phyloP scores from a whole-genome alignment of 2,797 vertebrate genomes.

The Anomalospiza imberbis region DNA sequence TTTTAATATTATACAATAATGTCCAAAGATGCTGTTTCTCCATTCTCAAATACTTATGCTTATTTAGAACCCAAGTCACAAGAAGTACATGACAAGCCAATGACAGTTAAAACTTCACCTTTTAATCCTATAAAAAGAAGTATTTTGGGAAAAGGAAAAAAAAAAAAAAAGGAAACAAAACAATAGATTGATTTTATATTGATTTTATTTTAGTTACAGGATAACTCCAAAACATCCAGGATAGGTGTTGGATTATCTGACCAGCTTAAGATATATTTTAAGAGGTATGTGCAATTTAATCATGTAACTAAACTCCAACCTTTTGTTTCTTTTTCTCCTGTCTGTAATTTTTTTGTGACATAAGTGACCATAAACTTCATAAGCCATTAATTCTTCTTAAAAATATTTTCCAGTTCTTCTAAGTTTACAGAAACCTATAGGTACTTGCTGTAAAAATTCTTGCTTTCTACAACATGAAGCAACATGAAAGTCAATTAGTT shows the following conservation, averaged over 20 bases:
- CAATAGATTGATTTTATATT: background rate
- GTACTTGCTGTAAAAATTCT: background rate
- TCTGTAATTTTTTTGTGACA: background rate
- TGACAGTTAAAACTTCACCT: background rate
- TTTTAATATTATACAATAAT: background rate
- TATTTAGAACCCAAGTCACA: background rate
- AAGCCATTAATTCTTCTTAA: background rate
- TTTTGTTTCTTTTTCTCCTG: background rate
- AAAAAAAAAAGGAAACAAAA: background rate
- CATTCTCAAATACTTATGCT: background rate
- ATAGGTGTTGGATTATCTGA: background rate
- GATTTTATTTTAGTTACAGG: background rate
- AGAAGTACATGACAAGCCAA: background rate
- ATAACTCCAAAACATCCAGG: background rate
- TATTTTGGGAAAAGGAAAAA: background rate
- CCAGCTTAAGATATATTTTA: background rate
- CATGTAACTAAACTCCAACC: background rate
- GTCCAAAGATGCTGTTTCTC: background rate
- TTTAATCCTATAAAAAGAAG: background rate
- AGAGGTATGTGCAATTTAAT: background rate
- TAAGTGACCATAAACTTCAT: background rate
- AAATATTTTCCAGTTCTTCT: background rate
- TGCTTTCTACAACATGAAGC: background rate
- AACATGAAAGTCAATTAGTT: constrained; percentile 18
- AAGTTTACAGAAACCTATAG: background rate